Evolutionary conservation across 2,797 vertebrate species (phyloP).

Genomic region (Danio choprae): DNA sequence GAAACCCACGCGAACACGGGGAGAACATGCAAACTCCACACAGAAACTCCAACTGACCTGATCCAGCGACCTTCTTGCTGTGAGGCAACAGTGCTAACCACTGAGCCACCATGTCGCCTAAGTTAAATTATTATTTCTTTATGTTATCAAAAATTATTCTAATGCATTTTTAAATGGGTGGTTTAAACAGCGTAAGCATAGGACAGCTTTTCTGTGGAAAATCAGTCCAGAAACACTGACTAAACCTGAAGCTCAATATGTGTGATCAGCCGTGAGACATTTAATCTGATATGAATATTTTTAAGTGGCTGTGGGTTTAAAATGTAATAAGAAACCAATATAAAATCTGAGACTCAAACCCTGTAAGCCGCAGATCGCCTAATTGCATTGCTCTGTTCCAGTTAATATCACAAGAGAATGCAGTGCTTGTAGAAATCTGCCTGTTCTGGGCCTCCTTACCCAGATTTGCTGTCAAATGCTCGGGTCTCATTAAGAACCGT

Average conservation of each 20-base stretch:
- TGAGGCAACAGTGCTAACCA: too few species aligned
- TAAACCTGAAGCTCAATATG: conserved; percentile 2
- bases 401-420: conserved; percentile 28
- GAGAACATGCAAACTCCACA: too few species aligned
- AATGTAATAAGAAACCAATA: background rate
- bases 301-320: conserved; percentile 15
- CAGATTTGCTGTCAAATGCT: conserved; percentile 90
- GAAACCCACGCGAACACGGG: too few species aligned
- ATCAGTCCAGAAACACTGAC: background rate
- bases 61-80: too few species aligned
- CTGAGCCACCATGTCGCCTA: too few species aligned
- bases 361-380: background rate
- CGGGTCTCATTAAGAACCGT: conserved; percentile 92
- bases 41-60: too few species aligned
- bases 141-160: background rate
- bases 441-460: conserved; percentile 73
- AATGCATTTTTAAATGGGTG: background rate
- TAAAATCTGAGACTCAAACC: conserved; percentile 9
- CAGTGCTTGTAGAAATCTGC: conserved; percentile 12
- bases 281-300: background rate
- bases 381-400: conserved; percentile 9
- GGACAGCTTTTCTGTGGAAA: background rate
- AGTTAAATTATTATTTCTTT: too few species aligned
- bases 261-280: background rate
- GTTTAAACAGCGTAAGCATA: background rate